Percentiles rank a stretch among this genome's conserved stretches.
phyloP scores from a whole-genome alignment of 2,113 vertebrate species.

The Petaurus breviceps region DNA sequence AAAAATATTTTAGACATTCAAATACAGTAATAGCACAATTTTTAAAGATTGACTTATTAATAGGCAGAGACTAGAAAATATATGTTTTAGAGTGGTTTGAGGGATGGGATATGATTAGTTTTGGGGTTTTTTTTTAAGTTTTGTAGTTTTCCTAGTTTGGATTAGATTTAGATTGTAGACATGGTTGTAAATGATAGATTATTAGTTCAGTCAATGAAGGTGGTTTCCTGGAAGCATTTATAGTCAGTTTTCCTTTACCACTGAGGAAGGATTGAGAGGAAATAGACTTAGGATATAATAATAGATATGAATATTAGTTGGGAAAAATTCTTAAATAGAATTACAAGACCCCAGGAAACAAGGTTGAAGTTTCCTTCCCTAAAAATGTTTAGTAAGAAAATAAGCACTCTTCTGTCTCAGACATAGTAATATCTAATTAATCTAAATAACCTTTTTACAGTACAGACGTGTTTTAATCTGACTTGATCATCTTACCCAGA shows the following conservation, averaged over 20 bases:
- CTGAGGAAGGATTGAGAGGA: not conserved
- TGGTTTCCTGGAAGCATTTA: not conserved
- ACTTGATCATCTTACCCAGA: not conserved
- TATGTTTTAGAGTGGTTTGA: not conserved
- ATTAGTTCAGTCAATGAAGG: not conserved
- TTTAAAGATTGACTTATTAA: too few species aligned
- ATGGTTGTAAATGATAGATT: not conserved
- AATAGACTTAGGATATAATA: not conserved
- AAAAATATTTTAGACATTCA: not conserved
- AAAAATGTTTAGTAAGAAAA: not conserved
- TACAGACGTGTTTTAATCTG: not conserved
- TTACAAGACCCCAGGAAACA: not conserved
- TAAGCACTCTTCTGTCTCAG: not conserved
- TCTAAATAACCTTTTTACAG: not conserved
- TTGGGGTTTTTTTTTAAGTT: too few species aligned
- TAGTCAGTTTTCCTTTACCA: not conserved
- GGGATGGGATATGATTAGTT: not conserved
- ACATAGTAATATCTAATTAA: not conserved
- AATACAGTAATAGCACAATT: not conserved
- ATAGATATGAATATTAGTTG: not conserved
- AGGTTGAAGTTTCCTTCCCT: not conserved
- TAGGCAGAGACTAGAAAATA: not conserved
- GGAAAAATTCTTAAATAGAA: not conserved
- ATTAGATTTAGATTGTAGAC: not conserved
- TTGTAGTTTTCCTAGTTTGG: not conserved